Base-by-base conservation (phyloP, 2,797 vertebrate genomes). In the Trichosurus vulpecula region DNA sequence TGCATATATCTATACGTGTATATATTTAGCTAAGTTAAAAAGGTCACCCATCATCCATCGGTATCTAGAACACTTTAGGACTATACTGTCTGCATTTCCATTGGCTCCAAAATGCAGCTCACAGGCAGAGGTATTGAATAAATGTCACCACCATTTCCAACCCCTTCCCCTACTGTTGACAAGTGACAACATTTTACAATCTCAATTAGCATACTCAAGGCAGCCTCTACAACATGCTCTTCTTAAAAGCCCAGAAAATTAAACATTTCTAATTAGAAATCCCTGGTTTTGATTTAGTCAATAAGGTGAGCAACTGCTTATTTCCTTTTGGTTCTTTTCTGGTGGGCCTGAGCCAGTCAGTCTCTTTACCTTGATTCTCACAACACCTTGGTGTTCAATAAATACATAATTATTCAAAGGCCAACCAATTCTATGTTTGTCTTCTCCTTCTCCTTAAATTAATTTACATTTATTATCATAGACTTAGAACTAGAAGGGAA, bases 401-500 rank as follows among this genome's bases (percentile, higher is more conserved):
- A 74, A 41, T 74, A 1, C 12, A 11, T n/a, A 12, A 74, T 74
- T 74, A 74, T 22, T 74, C 19, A 41, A 74, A 74, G 8, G 6
- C 6, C 16, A 74, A 3, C n/a, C 19, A 74, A 41, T 74, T 74
- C 2, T 41, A 22, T 41, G 0, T 41, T n/a, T 0, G 4, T 5
- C 0, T 41, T 74, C n/a, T 41, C 35, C 74, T 74, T 19, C n/a
- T 74, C 66, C 14, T 74, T 19, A 74, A 74, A 22, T 74, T 41
- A 41, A 41, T 30, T 74, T 41, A 74, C 25, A 74, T 74, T 74
- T 41, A 25, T 0, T 0, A 41, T 41, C n/a, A 74, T 41, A 41
- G 66, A 41, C 0, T 74, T 53, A 92, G 25, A 74, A 6, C 31
- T 91, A 55, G 87, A 92, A 94, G 35, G 58, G 94, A 97, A 95